phyloP scores from a whole-genome alignment of 30 jellyfish, hydroid and myxozoan genomes.

The Mastigias papua region DNA sequence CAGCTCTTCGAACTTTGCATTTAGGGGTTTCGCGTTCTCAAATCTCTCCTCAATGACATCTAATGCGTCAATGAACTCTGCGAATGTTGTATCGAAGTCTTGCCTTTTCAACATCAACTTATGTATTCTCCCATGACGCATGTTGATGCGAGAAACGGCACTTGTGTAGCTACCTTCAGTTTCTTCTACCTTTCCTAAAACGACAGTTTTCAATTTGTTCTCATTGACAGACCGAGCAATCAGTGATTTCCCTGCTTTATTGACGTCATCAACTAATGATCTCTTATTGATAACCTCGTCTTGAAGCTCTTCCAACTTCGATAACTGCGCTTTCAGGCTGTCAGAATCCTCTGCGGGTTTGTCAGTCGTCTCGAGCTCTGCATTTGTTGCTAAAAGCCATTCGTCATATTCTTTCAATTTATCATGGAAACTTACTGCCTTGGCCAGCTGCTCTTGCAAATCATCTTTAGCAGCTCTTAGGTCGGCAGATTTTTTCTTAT shows the following conservation, averaged over 20 bases:
- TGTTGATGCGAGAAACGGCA: slow-evolving; percentile 74
- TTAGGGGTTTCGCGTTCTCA: slow-evolving; percentile 77
- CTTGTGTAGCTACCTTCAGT: slow-evolving; percentile 61
- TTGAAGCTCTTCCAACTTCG: slow-evolving; percentile 17
- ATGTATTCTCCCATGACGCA: slow-evolving; percentile 80
- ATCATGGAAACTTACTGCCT: slow-evolving; percentile 47
- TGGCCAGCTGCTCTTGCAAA: slow-evolving; percentile 53
- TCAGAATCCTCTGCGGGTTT: slow-evolving; percentile 78
- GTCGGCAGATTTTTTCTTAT: slow-evolving; percentile 34
- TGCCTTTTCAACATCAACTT: slow-evolving; percentile 82
- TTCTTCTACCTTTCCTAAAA: slow-evolving; percentile 74
- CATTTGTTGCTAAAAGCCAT: slow-evolving; percentile 68
- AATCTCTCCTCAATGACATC: slow-evolving; percentile 80
- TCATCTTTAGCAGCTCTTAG: slow-evolving; percentile 71
- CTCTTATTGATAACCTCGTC: slow-evolving; percentile 3
- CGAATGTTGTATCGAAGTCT: slow-evolving; percentile 80
- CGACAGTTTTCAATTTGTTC: slow-evolving; percentile 62
- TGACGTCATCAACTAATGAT: slow-evolving; percentile 58
- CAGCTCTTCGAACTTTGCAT: slow-evolving; percentile 78
- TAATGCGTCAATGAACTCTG: slow-evolving; percentile 66
- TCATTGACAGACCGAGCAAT: slow-evolving; percentile 62
- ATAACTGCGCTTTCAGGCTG: slow-evolving; percentile 57
- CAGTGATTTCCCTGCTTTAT: slow-evolving; percentile 85
- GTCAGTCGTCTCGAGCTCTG: slow-evolving; percentile 75
- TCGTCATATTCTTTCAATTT: slow-evolving; percentile 46